phyloP scores from a whole-genome alignment of 2,888 invertebrate genomes.

The Maniola hyperantus region DNA sequence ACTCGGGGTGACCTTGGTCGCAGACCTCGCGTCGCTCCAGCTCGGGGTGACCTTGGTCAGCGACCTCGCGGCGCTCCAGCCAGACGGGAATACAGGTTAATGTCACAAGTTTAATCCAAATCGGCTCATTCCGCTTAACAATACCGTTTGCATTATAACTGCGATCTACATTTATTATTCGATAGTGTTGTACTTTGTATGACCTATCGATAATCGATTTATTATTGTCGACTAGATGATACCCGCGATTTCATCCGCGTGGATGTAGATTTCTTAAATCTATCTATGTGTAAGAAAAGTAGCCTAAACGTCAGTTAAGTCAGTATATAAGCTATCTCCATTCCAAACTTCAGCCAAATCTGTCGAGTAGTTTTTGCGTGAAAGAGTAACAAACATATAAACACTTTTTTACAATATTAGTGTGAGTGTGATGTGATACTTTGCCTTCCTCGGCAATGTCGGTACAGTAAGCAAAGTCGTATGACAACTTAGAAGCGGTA shows the following conservation, averaged over 20 bases:
- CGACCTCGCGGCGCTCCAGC: not conserved
- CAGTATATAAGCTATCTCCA: not conserved
- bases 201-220: no score
- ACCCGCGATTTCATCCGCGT: not conserved
- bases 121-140: slow-evolving; percentile 13
- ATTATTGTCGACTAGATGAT: not conserved
- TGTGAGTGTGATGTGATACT: no score
- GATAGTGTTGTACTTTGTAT: no score
- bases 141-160: not conserved
- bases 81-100: slow-evolving; percentile 11
- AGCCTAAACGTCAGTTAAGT: not conserved
- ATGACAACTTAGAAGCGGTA: no score
- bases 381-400: no score
- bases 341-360: no score
- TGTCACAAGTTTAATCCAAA: slow-evolving; percentile 18
- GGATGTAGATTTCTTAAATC: not conserved
- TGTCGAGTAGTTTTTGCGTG: no score
- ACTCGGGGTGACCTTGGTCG: not conserved
- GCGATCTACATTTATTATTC: slow-evolving; percentile 4
- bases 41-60: no score
- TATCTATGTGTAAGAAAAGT: no score
- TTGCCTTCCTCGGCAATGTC: no score
- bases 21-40: no score
- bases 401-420: not conserved
- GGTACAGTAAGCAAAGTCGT: no score